These are phyloP conservation scores for Platycnemis pennipes DNA, from an alignment of 2,888 invertebrate genomes.

Conservation along the genomic window DNA sequence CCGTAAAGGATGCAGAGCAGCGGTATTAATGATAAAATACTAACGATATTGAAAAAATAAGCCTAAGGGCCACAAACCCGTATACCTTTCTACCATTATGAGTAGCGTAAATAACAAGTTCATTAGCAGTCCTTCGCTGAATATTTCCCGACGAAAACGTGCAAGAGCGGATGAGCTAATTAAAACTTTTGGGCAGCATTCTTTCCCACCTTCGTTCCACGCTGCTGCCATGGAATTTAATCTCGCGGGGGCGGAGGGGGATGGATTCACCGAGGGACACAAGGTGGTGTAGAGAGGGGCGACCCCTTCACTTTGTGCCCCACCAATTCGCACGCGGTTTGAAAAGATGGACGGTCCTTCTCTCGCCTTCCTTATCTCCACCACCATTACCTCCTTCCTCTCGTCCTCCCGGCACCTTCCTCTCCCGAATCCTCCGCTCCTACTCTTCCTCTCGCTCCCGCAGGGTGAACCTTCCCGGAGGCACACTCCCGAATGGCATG, in stretches of 20 bases:
- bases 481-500: not conserved
- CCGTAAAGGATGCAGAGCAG: too few species aligned
- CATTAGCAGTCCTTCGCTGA: not conserved
- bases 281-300: not conserved
- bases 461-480: not conserved
- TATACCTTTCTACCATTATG: not conserved
- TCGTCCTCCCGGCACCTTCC: not conserved
- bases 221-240: not conserved
- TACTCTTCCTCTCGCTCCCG: not conserved
- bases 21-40: too few species aligned
- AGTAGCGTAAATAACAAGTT: not conserved
- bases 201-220: not conserved
- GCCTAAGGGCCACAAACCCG: too few species aligned
- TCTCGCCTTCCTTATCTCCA: not conserved
- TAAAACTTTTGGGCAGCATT: not conserved
- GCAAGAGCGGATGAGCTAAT: not conserved
- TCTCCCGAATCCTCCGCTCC: not conserved
- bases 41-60: too few species aligned
- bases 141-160: not conserved
- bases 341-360: constrained; percentile 12
- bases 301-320: not conserved
- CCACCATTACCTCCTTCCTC: too few species aligned
- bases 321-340: constrained; percentile 35
- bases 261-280: not conserved
- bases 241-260: not conserved